Conservation (phyloP, 2,797 vertebrate species). For the Corythornis leucogaster region DNA sequence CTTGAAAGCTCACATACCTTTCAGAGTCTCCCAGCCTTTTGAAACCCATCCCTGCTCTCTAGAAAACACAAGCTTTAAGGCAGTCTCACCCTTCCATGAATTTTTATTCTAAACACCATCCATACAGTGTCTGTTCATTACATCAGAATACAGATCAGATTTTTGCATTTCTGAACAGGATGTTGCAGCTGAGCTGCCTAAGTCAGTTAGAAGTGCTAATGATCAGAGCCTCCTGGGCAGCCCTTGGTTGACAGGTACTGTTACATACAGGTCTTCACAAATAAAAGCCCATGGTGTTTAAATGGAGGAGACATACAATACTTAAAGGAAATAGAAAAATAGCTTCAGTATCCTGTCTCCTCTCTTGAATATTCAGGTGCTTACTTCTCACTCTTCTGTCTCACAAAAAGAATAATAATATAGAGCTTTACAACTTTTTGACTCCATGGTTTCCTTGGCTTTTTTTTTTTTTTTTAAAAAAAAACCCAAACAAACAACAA, state of each 20-base stretch:
- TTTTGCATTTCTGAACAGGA: conserved; percentile 24
- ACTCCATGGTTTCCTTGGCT: neutral
- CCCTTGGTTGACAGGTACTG: neutral
- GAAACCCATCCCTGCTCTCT: neutral
- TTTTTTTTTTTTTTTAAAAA: neutral
- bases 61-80: neutral
- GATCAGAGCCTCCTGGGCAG: neutral
- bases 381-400: neutral
- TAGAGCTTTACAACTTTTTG: neutral
- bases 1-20: neutral
- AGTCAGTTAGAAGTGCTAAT: neutral
- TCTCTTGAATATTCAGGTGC: neutral
- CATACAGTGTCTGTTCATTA: neutral
- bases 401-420: neutral
- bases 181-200: conserved; percentile 6
- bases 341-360: neutral
- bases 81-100: neutral
- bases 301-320: neutral
- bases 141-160: conserved; percentile 9
- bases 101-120: neutral
- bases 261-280: neutral
- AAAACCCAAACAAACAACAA: neutral
- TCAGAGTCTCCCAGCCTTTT: neutral
- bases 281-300: neutral
- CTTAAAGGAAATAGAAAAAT: neutral